Conservation (phyloP, 2,113 vertebrate genomes). For the Puffinus mauretanicus region DNA sequence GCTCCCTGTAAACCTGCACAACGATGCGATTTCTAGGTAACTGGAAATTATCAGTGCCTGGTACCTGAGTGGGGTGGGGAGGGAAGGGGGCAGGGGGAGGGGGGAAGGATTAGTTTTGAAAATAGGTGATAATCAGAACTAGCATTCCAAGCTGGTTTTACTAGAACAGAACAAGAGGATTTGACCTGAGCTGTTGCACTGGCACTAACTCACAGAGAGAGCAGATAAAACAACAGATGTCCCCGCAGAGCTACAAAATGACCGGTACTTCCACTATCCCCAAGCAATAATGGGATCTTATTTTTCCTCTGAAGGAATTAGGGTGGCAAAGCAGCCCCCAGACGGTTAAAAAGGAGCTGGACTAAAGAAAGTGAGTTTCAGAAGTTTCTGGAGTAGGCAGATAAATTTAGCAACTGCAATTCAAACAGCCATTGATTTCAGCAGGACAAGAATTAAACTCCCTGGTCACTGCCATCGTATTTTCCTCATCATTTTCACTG, state of each 20-base stretch:
- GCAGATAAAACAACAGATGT: background rate
- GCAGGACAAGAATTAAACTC: background rate
- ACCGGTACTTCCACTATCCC: background rate
- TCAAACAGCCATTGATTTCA: constrained; percentile 21
- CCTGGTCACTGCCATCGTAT: background rate
- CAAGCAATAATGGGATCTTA: background rate
- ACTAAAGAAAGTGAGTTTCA: background rate
- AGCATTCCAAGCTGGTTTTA: background rate
- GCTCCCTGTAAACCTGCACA: background rate
- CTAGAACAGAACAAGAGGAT: background rate
- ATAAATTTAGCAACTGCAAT: constrained; percentile 2
- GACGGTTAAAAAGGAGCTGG: background rate
- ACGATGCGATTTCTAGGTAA: background rate
- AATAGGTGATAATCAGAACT: background rate
- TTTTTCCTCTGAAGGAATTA: background rate
- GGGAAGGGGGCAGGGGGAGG: fast-evolving
- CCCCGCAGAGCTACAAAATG: background rate
- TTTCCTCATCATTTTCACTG: background rate
- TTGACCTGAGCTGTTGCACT: background rate
- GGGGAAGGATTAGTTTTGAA: background rate
- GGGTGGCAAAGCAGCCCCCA: background rate
- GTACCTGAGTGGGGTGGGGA: too few species aligned
- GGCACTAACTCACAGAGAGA: background rate
- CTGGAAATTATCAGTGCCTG: background rate
- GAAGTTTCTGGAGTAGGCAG: background rate